Conservation (phyloP, 1,140 invertebrate genomes). For the Pygmarrhopalites habei region DNA sequence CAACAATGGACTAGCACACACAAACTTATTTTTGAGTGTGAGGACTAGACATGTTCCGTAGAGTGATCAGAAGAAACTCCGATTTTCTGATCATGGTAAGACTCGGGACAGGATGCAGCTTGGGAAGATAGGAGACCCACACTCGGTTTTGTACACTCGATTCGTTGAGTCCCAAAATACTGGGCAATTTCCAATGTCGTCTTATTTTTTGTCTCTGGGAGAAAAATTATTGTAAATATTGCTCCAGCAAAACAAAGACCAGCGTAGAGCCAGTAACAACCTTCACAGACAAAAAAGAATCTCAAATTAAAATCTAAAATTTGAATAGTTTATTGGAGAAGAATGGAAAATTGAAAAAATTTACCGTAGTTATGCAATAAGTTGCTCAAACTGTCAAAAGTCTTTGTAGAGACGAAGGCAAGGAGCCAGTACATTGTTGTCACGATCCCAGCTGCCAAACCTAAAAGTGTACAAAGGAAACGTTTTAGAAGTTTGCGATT, state of each 20-base stretch:
- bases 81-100: constrained; percentile 7
- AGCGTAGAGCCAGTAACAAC: constrained; percentile 50
- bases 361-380: background rate
- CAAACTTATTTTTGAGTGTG: too few relatives aligned
- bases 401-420: constrained; percentile 50
- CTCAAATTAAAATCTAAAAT: too few relatives aligned
- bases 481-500: background rate
- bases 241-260: constrained; percentile 45
- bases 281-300: constrained; percentile 45
- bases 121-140: background rate
- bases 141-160: background rate
- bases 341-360: constrained; percentile 42
- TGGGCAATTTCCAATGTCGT: constrained; percentile 45
- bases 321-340: too few relatives aligned
- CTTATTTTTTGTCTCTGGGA: constrained; percentile 51
- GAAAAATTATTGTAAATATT: constrained; percentile 44
- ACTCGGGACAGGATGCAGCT: too few relatives aligned
- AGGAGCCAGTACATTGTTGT: constrained; percentile 48
- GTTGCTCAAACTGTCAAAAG: constrained; percentile 43
- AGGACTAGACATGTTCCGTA: too few relatives aligned
- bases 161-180: constrained; percentile 34
- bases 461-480: constrained; percentile 5
- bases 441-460: constrained; percentile 40
- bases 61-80: too few relatives aligned
- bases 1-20: too few relatives aligned